Base-by-base conservation (phyloP, 2,797 vertebrate species). In the Xyrichtys novacula region DNA sequence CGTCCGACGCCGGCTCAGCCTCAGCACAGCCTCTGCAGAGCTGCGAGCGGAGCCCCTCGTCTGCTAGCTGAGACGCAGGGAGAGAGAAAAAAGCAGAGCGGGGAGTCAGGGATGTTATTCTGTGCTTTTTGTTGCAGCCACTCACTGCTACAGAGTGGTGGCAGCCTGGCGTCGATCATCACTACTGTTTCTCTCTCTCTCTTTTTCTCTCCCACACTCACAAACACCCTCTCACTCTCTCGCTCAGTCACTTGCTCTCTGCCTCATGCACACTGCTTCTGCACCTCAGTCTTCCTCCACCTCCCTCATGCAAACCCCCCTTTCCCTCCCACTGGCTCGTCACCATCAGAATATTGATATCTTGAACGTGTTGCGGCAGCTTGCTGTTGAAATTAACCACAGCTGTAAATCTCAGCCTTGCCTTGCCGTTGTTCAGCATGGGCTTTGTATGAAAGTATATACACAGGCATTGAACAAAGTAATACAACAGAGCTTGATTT, bases 111-210 rank as follows among this genome's bases (percentile, higher is more conserved):
- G 91, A 93, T 93, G 93, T 93, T 93, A 92, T 94, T 92, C 93
- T 95, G 95, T 95, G 96, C 96, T 97, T 96, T 96, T 96, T 95
- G 95, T 96, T 96, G 97, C 94, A 95, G 95, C 95, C 96, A 96
- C 96, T 96, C 96, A 94, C 95, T 95, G 96, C 97, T 96, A 96
- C 97, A 98, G 97, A 97, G 93, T 95, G 94, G 95, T 95, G 95
- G 95, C 96, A 97, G 96, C 95, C 97, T 99, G 96, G 97, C 96
- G 96, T 98, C 96, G 97, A 95, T 94, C 77, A 93, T 95, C 96
- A 95, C 96, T 95, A 95, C 96, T 91, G 95, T 93, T 93, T 96
- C 95, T 97, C 97, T 97, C 96, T 95, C 96, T 95, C 96, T 74
- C 64, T 81, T 62, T 69, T 82, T 65, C 81, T 58, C 89, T 59